Base-by-base conservation (phyloP, 2,888 invertebrate genomes). In the Parelbella ahira region DNA sequence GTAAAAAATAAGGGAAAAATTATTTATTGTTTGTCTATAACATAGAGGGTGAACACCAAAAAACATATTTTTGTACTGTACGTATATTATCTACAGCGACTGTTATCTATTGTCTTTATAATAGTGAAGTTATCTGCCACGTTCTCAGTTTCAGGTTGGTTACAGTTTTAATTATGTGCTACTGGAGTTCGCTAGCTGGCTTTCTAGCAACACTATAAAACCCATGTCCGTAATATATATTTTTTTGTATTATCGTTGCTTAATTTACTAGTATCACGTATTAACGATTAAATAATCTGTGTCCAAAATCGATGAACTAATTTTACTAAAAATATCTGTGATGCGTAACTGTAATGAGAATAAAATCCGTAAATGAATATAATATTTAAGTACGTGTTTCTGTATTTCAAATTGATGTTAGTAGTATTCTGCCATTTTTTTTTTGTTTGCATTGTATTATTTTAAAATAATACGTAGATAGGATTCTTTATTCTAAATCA, bases 61-160 rank as follows among this genome's bases (percentile, higher is more conserved):
- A 37, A 39, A 41, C 41, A 41, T 41, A 41, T 41, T 41, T 41
- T 41, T 41, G 33, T 41, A 41, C 27, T n/a, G n/a, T 32, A 41
- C 33, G 27, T 32, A 41, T 27, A 33, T 23, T 38, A 38, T 41
- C 41, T 41, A 33, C 20, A 27, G 41, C 21, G 33, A 19, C 30
- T 39, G 23, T 30, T 30, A 39, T 30, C 38, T n/a, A n/a, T 23
- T 18, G 8, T 29, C 23, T 28, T 12, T 39, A 9, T 21, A 33
- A 25, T 33, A 33, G 20, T 33, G 13, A 41, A 33, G 25, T 33
- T 33, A 41, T 33, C 25, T 20, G 33, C 41, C 13, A 37, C 21
- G 20, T 37, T 28, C 21, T 29, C 27, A 5, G 37, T 37, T 37
- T 37, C n/a, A 9, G 20, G 7, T 19, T 29, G 28, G 21, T 37